These are phyloP conservation scores for Asbolus verrucosus DNA, from an alignment of 1,140 invertebrate species.

Conservation along the genomic window DNA sequence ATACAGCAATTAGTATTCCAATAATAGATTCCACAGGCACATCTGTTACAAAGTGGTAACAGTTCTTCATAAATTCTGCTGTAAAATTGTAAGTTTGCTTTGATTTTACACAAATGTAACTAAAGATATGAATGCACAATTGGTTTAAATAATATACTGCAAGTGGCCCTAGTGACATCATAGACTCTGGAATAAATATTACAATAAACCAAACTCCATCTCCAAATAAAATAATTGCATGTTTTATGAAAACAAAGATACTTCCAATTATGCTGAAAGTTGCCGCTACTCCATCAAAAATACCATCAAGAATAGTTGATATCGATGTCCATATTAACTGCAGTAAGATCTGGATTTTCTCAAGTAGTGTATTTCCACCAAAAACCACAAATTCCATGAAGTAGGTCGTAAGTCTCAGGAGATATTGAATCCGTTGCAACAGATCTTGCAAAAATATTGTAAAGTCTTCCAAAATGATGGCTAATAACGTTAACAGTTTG, in stretches of 20 bases:
- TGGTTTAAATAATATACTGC: constrained; percentile 19
- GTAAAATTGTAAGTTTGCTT: constrained; percentile 6
- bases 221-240: constrained; percentile 50
- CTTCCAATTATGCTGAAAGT: constrained; percentile 11
- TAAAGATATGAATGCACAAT: constrained; percentile 17
- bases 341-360: constrained; percentile 1
- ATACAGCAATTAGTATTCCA: constrained; percentile 46
- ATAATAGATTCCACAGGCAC: constrained; percentile 52
- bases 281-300: neutral
- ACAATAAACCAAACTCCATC: constrained; percentile 54
- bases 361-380: neutral
- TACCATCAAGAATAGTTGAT: neutral
- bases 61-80: constrained; percentile 2
- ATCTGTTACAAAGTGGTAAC: constrained; percentile 51
- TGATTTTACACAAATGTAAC: constrained; percentile 27
- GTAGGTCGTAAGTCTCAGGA: neutral
- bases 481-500: constrained; percentile 20
- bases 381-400: constrained; percentile 2
- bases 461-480: constrained; percentile 49
- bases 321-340: neutral
- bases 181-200: constrained; percentile 46
- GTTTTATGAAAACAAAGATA: constrained; percentile 43
- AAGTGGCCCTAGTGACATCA: constrained; percentile 22
- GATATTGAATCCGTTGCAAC: constrained; percentile 25
- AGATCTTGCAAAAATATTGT: constrained; percentile 51